Evolutionary conservation across 2,797 vertebrate genomes (phyloP), one percentile per base, ranked within the genome.

Genomic region (Mormyrus hasselquistii): DNA sequence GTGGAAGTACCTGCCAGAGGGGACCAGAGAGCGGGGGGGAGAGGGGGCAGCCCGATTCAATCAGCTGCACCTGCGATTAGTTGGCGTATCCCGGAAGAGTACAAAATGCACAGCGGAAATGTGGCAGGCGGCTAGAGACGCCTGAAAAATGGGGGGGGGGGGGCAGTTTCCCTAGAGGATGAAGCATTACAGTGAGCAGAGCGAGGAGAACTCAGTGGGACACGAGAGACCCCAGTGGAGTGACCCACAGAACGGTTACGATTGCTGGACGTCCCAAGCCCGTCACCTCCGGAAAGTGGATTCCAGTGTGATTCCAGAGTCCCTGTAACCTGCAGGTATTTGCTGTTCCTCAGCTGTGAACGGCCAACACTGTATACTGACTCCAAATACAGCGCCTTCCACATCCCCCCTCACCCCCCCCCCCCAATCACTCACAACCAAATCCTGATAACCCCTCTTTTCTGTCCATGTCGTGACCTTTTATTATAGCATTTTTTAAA

Each of bases 1-100:
- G 90, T 97, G 98, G 90, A 99, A 99, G 95, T 99, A 99, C 96
- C 98, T 99, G 94, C 94, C 94, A 93, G 94, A 95, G 90, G 92
- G 91, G 0, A 29, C 41, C 83, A 86, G 49, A 19, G 12, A n/a
- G 41, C 9, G 12, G 55, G 55, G 53, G 86, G 12, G n/a, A 9
- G 50, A 5, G 16, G 52, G 25, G 84, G 9, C 25, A 6, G 85
- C 50, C 19, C 12, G 0, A 73, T 14, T 73, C 25, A 38, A 14
- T 34, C 29, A 4, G 59, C 14, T 9, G 76, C 25, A 41, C 19
- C 41, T 14, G 41, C 0, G 10, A 73, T 34, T 34, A 10, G 29
- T 38, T 29, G 3, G 4, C 14, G 29, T 14, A 38, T 38, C 34
- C 65, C 10, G 3, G 65, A 38, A 34, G 29, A 38, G 29, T 38